Percentiles rank a stretch among this genome's conserved stretches.
Evolutionary conservation across 2,113 vertebrate genomes (phyloP).

Genomic region (Tenrec ecaudatus): DNA sequence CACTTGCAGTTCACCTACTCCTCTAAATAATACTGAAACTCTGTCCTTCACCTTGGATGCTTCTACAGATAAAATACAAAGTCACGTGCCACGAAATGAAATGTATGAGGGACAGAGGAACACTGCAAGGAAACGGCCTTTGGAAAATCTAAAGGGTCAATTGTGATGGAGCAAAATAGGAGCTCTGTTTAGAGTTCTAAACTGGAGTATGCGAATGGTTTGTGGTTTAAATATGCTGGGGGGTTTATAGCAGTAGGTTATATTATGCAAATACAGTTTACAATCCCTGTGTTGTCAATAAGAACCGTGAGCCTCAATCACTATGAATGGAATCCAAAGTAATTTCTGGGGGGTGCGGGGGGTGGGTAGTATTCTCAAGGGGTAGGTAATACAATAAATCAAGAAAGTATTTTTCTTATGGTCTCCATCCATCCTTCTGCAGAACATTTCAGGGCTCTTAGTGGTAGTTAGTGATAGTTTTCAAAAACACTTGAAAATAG

Average conservation of each 20-base stretch:
- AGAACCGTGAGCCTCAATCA: neutral
- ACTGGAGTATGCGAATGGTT: neutral
- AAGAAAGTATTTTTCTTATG: neutral
- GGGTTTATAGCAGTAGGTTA: neutral
- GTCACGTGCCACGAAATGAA: neutral
- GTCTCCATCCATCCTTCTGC: neutral
- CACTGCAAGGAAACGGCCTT: neutral
- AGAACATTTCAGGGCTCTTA: constrained; percentile 12
- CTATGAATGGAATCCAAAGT: constrained; percentile 1
- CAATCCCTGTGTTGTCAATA: neutral
- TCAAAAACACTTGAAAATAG: constrained; percentile 12
- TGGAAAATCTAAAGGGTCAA: neutral
- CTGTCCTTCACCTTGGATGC: neutral
- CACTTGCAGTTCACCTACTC: neutral
- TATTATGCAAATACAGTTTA: neutral
- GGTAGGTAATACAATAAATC: neutral
- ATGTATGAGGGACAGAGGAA: neutral
- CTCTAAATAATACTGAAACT: neutral
- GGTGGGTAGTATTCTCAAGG: neutral
- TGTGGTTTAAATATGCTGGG: neutral
- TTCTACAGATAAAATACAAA: neutral
- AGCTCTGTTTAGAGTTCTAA: neutral
- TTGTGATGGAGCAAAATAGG: neutral
- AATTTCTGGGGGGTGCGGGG: neutral
- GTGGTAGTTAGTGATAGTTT: neutral